Base-by-base conservation (phyloP, 2,888 invertebrate species). In the Hedya salicella region DNA sequence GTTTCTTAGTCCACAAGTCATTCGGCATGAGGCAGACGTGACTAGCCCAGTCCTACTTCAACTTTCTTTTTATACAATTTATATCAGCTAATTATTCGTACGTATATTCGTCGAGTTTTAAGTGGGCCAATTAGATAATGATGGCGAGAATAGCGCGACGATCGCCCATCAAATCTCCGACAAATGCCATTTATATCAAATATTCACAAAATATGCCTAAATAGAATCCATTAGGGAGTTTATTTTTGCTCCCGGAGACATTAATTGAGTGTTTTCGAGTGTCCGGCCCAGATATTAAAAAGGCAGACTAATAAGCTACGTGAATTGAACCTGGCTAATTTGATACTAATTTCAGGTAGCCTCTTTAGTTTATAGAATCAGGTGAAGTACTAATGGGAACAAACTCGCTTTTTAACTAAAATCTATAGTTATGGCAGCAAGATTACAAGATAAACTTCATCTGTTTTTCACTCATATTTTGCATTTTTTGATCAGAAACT, bases 191-290 rank as follows among this genome's bases (percentile, higher is more conserved):
- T 44, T 16, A 8, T n/a, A 46, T 57, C 42, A 44, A 56, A 44
- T 56, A 56, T 57, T 57, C 57, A 57, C 44, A 44, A 46, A 56
- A 32, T 46, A 46, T 57, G n/a, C 46, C n/a, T 32, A 46, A 46
- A 57, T 57, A 57, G 32, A 17, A 13, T 19, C 19, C 57, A 57
- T 57, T 57, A 57, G 57, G 44, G 30, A 30, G 11, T 46, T 32
- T 4, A 57, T 32, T 57, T 19, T n/a, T 30, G 56, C 13, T 25
- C 11, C 42, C 13, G 13, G 16, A 44, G 30, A 32, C 17, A 1
- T 36, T 44, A 13, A 46, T 57, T 46, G 16, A 5, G 32, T 57
- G 42, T 57, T 32, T 57, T 32, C 32, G 57, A 17, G 5, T 6
- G 5, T 36, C n/a, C 17, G 57, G 32, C 57, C 57, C 11, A 46